A percentile compares a stretch with the other conserved stretches of the same genome.
Evolutionary conservation across 2,797 vertebrate species (phyloP).

Genomic region (Acomys russatus): DNA sequence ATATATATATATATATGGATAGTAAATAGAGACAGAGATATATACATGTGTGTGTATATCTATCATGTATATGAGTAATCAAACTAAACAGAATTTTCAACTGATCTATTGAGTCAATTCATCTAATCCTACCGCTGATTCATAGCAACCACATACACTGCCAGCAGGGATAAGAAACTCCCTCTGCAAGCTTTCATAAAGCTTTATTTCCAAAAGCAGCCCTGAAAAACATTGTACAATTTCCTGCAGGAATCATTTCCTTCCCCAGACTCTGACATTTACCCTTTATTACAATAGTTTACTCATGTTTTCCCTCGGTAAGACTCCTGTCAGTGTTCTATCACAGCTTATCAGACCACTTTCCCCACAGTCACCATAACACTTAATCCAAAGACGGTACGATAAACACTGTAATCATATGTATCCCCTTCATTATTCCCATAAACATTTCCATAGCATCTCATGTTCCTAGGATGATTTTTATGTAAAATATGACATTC

Average conservation of each 20-base stretch:
- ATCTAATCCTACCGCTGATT: conserved; percentile 33
- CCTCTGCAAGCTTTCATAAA: conserved; percentile 30
- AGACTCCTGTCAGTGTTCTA: background rate
- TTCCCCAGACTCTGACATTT: background rate
- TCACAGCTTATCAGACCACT: background rate
- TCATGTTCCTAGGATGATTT: conserved; percentile 5
- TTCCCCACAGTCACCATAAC: conserved; percentile 28
- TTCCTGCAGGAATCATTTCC: background rate
- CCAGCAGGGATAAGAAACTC: conserved; percentile 32
- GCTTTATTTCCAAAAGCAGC: conserved; percentile 58
- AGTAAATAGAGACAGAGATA: background rate
- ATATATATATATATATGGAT: background rate
- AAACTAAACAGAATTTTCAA: conserved; percentile 60
- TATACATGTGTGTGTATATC: background rate
- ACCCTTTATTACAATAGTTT: background rate
- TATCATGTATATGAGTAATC: background rate
- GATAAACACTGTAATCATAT: background rate
- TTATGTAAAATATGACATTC: conserved; percentile 27
- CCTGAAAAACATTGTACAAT: conserved; percentile 7
- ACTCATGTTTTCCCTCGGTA: conserved; percentile 27
- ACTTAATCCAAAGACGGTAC: conserved; percentile 13
- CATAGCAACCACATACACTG: conserved; percentile 29
- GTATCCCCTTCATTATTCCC: conserved; percentile 8
- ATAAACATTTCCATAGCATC: background rate
- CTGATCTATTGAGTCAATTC: conserved; percentile 26